Evolutionary conservation across 1,140 invertebrate species (phyloP).

Genomic region (Phthorimaea operculella): DNA sequence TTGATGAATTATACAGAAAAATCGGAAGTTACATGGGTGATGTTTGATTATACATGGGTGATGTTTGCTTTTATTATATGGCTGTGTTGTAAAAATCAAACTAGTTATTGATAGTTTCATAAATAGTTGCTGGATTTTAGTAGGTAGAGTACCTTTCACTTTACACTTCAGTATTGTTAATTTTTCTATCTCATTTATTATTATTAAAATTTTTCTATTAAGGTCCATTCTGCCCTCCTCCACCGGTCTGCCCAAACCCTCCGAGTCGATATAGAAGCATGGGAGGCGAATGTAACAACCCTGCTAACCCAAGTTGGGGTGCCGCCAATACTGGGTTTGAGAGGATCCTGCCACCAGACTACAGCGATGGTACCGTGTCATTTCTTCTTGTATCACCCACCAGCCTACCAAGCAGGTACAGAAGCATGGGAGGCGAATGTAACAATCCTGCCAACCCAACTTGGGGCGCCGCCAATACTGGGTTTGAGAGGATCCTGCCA

Average conservation of each 20-base stretch:
- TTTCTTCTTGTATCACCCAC: too few relatives aligned
- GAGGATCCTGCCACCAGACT: conserved; percentile 81
- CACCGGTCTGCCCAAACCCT: conserved; percentile 41
- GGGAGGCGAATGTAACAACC: conserved; percentile 84
- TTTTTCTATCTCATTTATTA: too few relatives aligned
- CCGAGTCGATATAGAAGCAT: conserved; percentile 72
- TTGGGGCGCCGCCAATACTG: conserved; percentile 81
- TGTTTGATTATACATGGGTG: too few relatives aligned
- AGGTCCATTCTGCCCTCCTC: conserved; percentile 60
- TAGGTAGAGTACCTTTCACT: too few relatives aligned
- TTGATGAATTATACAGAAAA: too few relatives aligned
- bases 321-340: conserved; percentile 78
- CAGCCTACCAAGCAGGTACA: conserved; percentile 61
- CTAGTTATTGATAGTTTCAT: too few relatives aligned
- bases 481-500: conserved; percentile 79
- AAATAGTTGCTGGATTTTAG: too few relatives aligned
- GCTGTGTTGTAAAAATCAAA: too few relatives aligned
- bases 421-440: conserved; percentile 79
- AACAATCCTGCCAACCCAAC: conserved; percentile 76
- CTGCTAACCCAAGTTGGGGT: conserved; percentile 75
- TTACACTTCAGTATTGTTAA: too few relatives aligned
- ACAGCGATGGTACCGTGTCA: conserved; percentile 77
- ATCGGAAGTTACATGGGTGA: too few relatives aligned
- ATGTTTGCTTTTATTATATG: too few relatives aligned
- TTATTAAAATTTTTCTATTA: too few relatives aligned